Evolutionary conservation across 1,140 invertebrate species (phyloP), one percentile per base, ranked within the genome.

Genomic region (Antheraea mylitta): DNA sequence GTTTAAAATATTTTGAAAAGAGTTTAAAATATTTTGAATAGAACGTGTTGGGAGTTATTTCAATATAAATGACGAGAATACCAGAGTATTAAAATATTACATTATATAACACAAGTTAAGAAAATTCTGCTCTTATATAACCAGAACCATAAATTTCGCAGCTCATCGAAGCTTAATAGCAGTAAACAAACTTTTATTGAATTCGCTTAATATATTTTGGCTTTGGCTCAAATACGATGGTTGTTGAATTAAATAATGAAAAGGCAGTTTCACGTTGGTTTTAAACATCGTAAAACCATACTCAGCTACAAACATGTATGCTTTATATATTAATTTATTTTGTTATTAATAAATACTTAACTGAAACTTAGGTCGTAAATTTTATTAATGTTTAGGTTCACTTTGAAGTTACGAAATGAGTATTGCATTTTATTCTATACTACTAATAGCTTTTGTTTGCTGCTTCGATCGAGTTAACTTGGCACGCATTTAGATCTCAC

Each of bases 181-280:
- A 74, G 67, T 75, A 70, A 72, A 70, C 76, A 78, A 80, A 76
- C 63, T 78, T 79, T 79, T 80, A 82, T 80, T 77, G 78, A 82
- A 80, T 74, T 74, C 73, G 72, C 73, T 76, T 71, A 72, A 80
- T 80, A 82, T 80, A 79, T 82, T 83, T 85, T 86, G 83, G 83
- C 81, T 77, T 78, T 75, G 82, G 78, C 76, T 73, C 83, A 86
- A 85, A 85, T 84, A 81, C 77, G 76, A 76, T 73, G 81, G 78
- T 86, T 83, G 82, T 89, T 83, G 81, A 86, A 87, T 87, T 85
- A 82, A 89, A 89, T 84, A 85, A 81, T 84, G 76, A 81, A 80
- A 86, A 76, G 79, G 77, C 81, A 76, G 77, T 86, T 85, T 77
- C 69, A 74, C 79, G 75, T 81, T 84, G 81, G 80, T 85, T 87